Percentiles rank a stretch among this genome's conserved stretches.
These are phyloP conservation scores for Tortrix viridana DNA, from an alignment of 2,888 invertebrate genomes.

Conservation along the genomic window DNA sequence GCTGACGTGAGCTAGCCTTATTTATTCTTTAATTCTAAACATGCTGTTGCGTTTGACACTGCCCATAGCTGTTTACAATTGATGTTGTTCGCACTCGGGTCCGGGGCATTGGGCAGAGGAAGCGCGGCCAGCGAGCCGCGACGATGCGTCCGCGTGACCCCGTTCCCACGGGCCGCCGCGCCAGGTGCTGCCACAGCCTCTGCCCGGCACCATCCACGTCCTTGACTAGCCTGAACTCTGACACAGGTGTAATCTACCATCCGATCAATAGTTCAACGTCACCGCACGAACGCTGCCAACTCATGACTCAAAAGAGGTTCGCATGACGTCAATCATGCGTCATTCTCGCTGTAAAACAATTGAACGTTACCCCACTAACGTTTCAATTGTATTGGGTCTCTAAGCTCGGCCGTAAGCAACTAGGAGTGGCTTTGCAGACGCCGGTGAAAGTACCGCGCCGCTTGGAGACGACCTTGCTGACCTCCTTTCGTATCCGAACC, in stretches of 20 bases:
- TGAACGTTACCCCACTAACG: conserved; percentile 25
- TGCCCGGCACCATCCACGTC: conserved; percentile 46
- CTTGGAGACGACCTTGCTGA: conserved; percentile 66
- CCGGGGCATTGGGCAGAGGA: conserved; percentile 43
- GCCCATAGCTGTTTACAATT: neutral
- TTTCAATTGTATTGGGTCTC: neutral
- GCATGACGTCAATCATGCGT: conserved; percentile 33
- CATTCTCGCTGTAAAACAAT: conserved; percentile 30
- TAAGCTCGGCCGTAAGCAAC: conserved; percentile 40
- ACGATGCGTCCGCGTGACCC: conserved; percentile 76
- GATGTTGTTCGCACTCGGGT: conserved; percentile 21
- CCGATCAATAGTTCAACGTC: conserved; percentile 13
- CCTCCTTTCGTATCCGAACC: conserved; percentile 44
- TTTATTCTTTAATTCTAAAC: neutral
- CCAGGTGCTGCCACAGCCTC: conserved; percentile 60
- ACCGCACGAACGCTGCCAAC: conserved; percentile 26
- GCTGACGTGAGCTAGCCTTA: neutral
- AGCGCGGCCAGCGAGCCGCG: conserved; percentile 67
- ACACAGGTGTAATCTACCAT: conserved; percentile 7
- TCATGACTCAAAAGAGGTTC: conserved; percentile 15
- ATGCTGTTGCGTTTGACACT: no score
- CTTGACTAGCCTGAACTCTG: conserved; percentile 48
- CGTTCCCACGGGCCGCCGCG: conserved; percentile 71
- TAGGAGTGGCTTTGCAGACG: conserved; percentile 51
- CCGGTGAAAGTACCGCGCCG: conserved; percentile 68